A percentile compares a stretch with the other conserved stretches of the same genome.
phyloP scores from a whole-genome alignment of 2,797 vertebrate genomes.

The Danio kyathit region DNA sequence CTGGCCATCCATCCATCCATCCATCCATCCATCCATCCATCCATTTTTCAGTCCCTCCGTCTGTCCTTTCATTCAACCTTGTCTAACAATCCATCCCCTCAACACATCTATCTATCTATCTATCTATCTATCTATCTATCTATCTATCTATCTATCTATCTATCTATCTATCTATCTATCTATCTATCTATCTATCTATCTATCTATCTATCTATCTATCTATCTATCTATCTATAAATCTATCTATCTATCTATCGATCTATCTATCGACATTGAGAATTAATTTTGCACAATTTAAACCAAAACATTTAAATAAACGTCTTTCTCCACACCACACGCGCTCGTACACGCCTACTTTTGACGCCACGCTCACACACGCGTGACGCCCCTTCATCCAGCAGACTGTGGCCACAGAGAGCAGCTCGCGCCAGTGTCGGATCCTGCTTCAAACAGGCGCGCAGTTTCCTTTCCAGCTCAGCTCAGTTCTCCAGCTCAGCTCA shows the following conservation, averaged over 20 bases:
- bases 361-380: constrained; percentile 14
- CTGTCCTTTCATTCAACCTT: too few species aligned
- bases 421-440: constrained; percentile 45
- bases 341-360: constrained; percentile 6
- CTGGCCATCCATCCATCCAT: too few species aligned
- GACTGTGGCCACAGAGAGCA: constrained; percentile 47
- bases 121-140: not conserved
- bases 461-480: constrained; percentile 8
- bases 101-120: not conserved
- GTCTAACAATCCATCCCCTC: not conserved
- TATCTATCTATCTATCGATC: not conserved
- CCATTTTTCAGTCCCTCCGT: too few species aligned
- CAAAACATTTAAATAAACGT: not conserved
- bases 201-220: not conserved
- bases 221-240: not conserved
- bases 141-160: not conserved
- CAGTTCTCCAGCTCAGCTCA: constrained; percentile 15
- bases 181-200: not conserved
- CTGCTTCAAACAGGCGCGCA: constrained; percentile 40
- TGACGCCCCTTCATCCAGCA: constrained; percentile 38
- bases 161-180: not conserved
- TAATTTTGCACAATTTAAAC: not conserved
- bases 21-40: too few species aligned
- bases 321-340: not conserved
- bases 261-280: not conserved